A percentile compares a stretch with the other conserved stretches of the same genome.
These are phyloP conservation scores for Mesoligia furuncula DNA, from an alignment of 2,888 invertebrate species.

Conservation along the genomic window DNA sequence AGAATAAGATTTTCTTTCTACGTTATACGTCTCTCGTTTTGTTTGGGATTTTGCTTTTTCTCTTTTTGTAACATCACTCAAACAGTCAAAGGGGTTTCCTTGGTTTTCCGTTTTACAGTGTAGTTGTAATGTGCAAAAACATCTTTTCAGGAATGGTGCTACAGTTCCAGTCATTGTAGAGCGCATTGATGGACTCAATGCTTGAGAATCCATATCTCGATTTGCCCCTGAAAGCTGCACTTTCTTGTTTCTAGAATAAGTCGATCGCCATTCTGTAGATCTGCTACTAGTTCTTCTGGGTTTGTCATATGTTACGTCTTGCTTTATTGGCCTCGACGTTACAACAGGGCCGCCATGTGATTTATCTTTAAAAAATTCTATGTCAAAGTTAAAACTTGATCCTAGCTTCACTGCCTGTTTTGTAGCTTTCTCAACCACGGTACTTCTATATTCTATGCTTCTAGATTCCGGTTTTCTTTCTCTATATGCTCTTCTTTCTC, in stretches of 20 bases:
- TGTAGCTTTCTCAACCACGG: slow-evolving; percentile 23
- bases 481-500: slow-evolving; percentile 16
- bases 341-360: slow-evolving; percentile 13
- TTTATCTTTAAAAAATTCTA: slow-evolving; percentile 71
- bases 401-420: slow-evolving; percentile 69
- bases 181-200: slow-evolving; percentile 50
- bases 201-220: slow-evolving; percentile 63
- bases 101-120: slow-evolving; percentile 39
- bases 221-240: slow-evolving; percentile 41
- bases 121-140: slow-evolving; percentile 74
- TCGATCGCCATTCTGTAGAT: slow-evolving; percentile 26
- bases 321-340: slow-evolving; percentile 23
- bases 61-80: slow-evolving; percentile 33
- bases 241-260: slow-evolving; percentile 38
- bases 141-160: slow-evolving; percentile 68
- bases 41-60: slow-evolving; percentile 32
- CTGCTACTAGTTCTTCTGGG: slow-evolving; percentile 35
- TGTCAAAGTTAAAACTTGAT: slow-evolving; percentile 70
- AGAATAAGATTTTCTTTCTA: slow-evolving; percentile 6
- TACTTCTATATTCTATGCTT: slow-evolving; percentile 18
- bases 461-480: slow-evolving; percentile 18
- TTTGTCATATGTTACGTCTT: slow-evolving; percentile 20
- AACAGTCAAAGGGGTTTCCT: slow-evolving; percentile 26
- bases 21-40: slow-evolving; percentile 13
- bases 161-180: slow-evolving; percentile 57